phyloP scores from a whole-genome alignment of 2,797 vertebrate genomes.

The Eidolon dupreanum region DNA sequence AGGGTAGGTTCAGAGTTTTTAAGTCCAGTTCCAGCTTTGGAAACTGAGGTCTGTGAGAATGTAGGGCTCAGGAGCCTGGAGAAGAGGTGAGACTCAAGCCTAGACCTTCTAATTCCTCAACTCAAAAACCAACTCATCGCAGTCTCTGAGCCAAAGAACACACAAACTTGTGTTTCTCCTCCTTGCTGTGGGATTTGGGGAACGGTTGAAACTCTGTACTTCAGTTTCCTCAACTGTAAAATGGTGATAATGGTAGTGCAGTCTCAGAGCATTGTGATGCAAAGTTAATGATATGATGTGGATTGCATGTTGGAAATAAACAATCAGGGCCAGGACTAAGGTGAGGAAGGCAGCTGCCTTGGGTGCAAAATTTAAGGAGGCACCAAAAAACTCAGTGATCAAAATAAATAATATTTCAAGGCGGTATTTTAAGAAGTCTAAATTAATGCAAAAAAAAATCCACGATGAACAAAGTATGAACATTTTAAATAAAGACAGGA shows the following conservation, averaged over 20 bases:
- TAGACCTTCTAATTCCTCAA: not conserved
- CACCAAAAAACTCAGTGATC: not conserved
- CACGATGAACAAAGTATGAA: not conserved
- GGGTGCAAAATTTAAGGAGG: not conserved
- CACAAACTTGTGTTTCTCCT: not conserved
- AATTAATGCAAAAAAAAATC: not conserved
- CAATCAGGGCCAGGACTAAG: not conserved
- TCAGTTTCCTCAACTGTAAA: not conserved
- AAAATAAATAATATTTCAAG: not conserved
- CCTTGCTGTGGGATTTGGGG: not conserved
- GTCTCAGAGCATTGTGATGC: not conserved
- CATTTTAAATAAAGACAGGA: not conserved
- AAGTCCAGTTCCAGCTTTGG: not conserved
- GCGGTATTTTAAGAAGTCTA: not conserved
- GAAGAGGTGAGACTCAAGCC: not conserved
- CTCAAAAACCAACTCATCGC: not conserved
- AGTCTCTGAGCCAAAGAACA: not conserved
- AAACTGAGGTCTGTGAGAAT: not conserved
- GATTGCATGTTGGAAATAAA: not conserved
- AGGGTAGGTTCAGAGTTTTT: not conserved
- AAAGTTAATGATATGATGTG: not conserved
- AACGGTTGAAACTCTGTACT: not conserved
- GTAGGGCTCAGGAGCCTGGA: not conserved
- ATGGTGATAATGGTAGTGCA: not conserved
- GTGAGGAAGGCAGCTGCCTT: not conserved